Evolutionary conservation across 2,888 invertebrate species (phyloP).

Genomic region (Tachina lurida): DNA sequence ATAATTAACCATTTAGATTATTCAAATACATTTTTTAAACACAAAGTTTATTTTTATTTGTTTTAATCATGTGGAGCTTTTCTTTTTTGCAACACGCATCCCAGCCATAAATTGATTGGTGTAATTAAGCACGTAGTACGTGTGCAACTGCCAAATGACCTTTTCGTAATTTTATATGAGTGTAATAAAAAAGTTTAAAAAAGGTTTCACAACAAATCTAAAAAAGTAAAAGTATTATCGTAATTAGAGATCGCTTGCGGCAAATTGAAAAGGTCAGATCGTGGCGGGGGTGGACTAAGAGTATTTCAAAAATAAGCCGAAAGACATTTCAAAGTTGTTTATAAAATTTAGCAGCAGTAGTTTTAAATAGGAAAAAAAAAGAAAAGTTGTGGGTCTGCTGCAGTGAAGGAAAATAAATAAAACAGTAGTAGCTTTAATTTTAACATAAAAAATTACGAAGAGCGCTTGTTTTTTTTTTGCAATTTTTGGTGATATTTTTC

Average conservation of each 20-base stretch:
- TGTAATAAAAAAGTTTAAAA: constrained; percentile 4
- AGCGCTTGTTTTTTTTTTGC: too few relatives aligned
- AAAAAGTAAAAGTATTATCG: background rate
- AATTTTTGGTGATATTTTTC: too few relatives aligned
- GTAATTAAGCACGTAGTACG: constrained; percentile 42
- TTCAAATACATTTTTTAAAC: constrained; percentile 22
- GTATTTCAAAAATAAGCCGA: background rate
- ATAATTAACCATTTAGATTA: constrained; percentile 54
- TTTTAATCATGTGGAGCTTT: background rate
- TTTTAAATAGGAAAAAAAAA: background rate
- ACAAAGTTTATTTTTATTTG: constrained; percentile 27
- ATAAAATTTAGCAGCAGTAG: background rate
- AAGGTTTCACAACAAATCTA: constrained; percentile 3
- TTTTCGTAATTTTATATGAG: constrained; percentile 17
- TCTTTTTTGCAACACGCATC: constrained; percentile 10
- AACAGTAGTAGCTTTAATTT: too few relatives aligned
- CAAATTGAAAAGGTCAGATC: constrained; percentile 23
- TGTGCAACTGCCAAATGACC: constrained; percentile 38
- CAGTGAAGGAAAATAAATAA: background rate
- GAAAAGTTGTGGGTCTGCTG: background rate
- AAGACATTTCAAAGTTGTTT: background rate
- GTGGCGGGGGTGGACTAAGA: background rate
- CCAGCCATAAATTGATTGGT: constrained; percentile 34
- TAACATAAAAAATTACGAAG: too few relatives aligned
- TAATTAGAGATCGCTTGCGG: constrained; percentile 6